Evolutionary conservation across 2,797 vertebrate genomes (phyloP).

Genomic region (Cyprinella venusta): DNA sequence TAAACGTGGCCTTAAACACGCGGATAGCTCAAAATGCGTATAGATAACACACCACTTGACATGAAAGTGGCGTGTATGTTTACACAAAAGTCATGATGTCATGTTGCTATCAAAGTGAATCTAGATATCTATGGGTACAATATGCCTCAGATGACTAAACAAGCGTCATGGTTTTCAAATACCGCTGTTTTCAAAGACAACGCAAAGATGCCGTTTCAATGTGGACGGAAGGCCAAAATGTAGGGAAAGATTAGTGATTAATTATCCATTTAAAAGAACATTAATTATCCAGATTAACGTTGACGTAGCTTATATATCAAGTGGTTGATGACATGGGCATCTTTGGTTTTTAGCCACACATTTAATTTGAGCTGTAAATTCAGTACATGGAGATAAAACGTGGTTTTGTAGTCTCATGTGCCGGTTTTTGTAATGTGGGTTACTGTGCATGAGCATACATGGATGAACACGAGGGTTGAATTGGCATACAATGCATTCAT

Average conservation of each 20-base stretch:
- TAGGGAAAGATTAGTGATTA: background rate
- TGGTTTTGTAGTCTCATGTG: slow-evolving; percentile 48
- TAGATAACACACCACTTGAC: too few relatives aligned
- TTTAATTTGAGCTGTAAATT: background rate
- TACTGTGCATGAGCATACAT: slow-evolving; percentile 58
- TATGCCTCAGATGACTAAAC: background rate
- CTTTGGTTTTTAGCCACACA: background rate
- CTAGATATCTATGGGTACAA: background rate
- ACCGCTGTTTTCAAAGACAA: background rate
- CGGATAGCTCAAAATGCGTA: too few relatives aligned
- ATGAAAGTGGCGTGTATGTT: too few relatives aligned
- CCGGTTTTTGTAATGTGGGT: slow-evolving; percentile 64
- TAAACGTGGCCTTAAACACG: too few relatives aligned
- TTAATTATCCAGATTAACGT: background rate
- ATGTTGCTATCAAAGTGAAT: too few relatives aligned
- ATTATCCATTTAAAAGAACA: background rate
- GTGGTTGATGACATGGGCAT: background rate
- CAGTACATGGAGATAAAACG: background rate
- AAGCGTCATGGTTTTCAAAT: background rate
- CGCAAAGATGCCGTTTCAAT: background rate
- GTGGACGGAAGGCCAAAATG: background rate
- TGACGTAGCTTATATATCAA: background rate
- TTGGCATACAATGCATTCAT: slow-evolving; percentile 67
- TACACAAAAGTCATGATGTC: too few relatives aligned
- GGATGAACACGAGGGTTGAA: slow-evolving; percentile 69